phyloP scores from a whole-genome alignment of 1,140 invertebrate genomes.

The Planococcus citri region DNA sequence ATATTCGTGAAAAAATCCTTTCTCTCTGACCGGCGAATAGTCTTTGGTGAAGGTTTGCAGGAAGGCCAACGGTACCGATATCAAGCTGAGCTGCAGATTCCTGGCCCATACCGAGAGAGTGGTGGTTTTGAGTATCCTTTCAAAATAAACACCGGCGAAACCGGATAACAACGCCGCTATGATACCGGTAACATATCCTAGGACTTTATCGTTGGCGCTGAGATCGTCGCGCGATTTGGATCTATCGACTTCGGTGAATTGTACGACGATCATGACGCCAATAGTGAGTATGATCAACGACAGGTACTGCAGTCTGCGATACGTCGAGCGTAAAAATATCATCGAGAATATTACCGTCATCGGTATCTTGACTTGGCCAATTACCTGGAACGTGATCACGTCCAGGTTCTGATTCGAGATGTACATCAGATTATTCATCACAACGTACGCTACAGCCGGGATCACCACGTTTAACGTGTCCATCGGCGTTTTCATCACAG shows the following conservation, averaged over 20 bases:
- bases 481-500: neutral
- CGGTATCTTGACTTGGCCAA: neutral
- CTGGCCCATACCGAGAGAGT: neutral
- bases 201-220: neutral
- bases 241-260: neutral
- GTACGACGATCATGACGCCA: neutral
- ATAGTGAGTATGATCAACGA: neutral
- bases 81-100: neutral
- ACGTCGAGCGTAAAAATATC: neutral
- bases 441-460: neutral
- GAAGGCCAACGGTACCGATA: neutral
- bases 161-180: neutral
- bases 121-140: neutral
- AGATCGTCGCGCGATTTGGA: neutral
- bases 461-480: neutral
- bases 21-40: neutral
- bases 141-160: neutral
- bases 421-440: conserved; percentile 2
- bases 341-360: neutral
- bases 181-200: neutral
- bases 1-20: neutral
- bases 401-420: neutral
- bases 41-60: neutral
- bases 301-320: neutral
- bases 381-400: conserved; percentile 5